A percentile compares a stretch with the other conserved stretches of the same genome.
phyloP scores from a whole-genome alignment of 2,113 vertebrate genomes.

The Nycticryphes semicollaris region DNA sequence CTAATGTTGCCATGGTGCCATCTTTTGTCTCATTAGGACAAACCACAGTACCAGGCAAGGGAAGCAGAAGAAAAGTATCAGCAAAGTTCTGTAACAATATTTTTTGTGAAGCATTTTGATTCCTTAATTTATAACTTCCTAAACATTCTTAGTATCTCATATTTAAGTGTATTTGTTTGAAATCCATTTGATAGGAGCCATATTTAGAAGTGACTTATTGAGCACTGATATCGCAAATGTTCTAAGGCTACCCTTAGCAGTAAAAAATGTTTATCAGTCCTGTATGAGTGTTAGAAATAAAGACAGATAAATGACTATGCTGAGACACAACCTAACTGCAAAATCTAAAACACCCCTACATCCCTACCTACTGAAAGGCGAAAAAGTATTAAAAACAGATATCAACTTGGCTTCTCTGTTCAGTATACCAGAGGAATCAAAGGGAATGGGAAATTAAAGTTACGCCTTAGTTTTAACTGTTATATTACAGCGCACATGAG shows the following conservation, averaged over 20 bases:
- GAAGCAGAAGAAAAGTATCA: not conserved
- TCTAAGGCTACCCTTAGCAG: not conserved
- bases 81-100: not conserved
- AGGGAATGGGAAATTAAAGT: slow-evolving; percentile 37
- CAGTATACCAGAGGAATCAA: slow-evolving; percentile 7
- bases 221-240: not conserved
- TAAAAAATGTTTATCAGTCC: not conserved
- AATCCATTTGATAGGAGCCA: not conserved
- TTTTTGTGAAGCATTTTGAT: not conserved
- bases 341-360: not conserved
- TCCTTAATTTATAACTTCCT: not conserved
- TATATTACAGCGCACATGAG: not conserved
- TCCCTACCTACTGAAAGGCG: not conserved
- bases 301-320: not conserved
- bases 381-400: not conserved
- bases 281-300: not conserved
- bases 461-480: slow-evolving; percentile 54
- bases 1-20: not conserved
- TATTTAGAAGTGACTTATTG: not conserved
- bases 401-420: slow-evolving; percentile 32
- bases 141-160: not conserved
- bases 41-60: not conserved
- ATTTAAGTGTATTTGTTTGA: not conserved
- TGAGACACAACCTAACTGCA: not conserved
- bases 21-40: not conserved